Percentiles rank a stretch among this genome's conserved stretches.
Evolutionary conservation across 2,888 invertebrate species (phyloP).

Genomic region (Thereva nobilitata): DNA sequence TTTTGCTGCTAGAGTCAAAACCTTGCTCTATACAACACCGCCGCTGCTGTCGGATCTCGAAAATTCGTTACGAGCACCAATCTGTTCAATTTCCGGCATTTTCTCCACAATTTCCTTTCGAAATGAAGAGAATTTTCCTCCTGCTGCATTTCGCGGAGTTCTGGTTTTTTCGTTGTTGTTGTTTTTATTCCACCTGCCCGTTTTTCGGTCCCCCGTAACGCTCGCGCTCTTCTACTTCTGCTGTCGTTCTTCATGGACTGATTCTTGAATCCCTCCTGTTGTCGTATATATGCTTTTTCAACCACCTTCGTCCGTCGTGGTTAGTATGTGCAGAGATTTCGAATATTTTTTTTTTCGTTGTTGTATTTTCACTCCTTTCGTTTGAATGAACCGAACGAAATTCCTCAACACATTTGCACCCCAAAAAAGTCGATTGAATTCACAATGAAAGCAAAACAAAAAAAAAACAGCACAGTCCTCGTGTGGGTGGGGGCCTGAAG

Average conservation of each 20-base stretch:
- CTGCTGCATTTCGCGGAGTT: neutral
- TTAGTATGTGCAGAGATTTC: conserved; percentile 25
- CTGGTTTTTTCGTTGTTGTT: neutral
- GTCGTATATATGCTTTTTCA: neutral
- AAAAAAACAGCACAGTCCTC: too few species aligned
- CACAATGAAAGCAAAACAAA: too few species aligned
- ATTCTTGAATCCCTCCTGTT: conserved; percentile 1
- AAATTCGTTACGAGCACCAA: conserved; percentile 18
- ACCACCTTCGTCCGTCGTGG: neutral
- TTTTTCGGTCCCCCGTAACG: conserved; percentile 14
- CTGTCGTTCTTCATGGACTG: conserved; percentile 1
- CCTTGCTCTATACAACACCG: too few species aligned
- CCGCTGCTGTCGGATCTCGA: too few species aligned
- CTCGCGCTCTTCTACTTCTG: neutral
- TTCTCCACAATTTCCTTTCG: conserved; percentile 15
- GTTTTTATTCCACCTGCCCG: neutral
- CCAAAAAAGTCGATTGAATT: conserved; percentile 11
- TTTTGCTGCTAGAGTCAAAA: conserved; percentile 4
- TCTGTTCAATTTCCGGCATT: conserved; percentile 21
- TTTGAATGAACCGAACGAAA: neutral
- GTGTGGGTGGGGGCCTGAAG: neutral
- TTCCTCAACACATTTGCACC: conserved; percentile 15
- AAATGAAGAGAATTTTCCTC: neutral
- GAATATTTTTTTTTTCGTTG: neutral
- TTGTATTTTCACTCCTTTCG: conserved; percentile 12